Base-by-base conservation (phyloP, 2,888 invertebrate genomes). In the Eilema griseolum region DNA sequence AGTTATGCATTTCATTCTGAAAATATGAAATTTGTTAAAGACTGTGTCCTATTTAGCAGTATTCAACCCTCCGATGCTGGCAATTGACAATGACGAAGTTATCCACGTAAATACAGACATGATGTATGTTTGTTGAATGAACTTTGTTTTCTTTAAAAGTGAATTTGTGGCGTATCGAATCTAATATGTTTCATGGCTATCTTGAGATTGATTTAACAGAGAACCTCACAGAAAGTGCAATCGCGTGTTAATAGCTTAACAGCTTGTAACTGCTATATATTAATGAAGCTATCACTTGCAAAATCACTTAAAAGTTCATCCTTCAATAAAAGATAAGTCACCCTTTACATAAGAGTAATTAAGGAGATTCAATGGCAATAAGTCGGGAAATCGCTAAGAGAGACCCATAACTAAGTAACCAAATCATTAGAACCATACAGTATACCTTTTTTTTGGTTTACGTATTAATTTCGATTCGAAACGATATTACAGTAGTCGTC, bases 1-100 rank as follows among this genome's bases (percentile, higher is more conserved):
- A 95, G 87, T 98, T 98, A 88, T 98, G 96, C 99, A 99, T 99
- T 95, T 99, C 99, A 90, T 97, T 98, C 98, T 98, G 93, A 20
- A 68, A 73, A 59, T 28, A 14, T 46, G 16, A 31, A 28, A 28
- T 63, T 46, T 16, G 41, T 46, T 64, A 61, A 16, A n/a, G 26
- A 33, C 5, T 63, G 16, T 59, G 59, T 41, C 46, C 7, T 41
- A 24, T 8, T 3, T 12, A 24, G 12, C 12, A 57, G 24, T 14
- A 1, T 57, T 12, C 24, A 24, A 57, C n/a, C n/a, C 12, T 12
- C 3, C 10, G 10, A 14, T 1, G 52, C 20, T 52, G 20, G 20
- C 20, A 20, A 2, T n/a, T 7, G 14, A 1, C 11, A 11, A 8
- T 3, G 3, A 37, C 37, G 1, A n/a, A 20, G 20, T 46, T 7